Evolutionary conservation across 2,113 vertebrate species (phyloP), one percentile per base, ranked within the genome.

Genomic region (Chionodraco myersi): DNA sequence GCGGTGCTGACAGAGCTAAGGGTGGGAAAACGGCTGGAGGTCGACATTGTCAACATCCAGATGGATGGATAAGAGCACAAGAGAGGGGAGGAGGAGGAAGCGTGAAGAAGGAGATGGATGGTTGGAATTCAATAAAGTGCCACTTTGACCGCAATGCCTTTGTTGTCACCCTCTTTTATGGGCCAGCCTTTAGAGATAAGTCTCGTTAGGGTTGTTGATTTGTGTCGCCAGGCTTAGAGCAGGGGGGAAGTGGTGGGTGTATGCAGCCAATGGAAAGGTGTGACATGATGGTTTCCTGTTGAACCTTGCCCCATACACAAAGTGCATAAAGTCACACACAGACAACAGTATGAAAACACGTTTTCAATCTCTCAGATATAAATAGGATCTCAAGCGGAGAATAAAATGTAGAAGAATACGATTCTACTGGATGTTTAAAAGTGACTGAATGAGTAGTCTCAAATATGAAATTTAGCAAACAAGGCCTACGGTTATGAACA

Each of bases 261-360:
- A 41, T 10, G 10, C 6, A 15, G 12, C 68, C 64, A 47, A 88
- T 82, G 67, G 77, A 82, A 83, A 66, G 77, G 79, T 88, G 89
- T 81, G 64, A 84, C 74, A 69, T 49, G 54, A 92, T 56, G 67
- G 65, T 67, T 83, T 89, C 64, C 76, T 80, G 57, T 54, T 13
- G 10, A 52, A 30, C 21, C n/a, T 2, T 54, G 10, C 18, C 49
- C 36, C 49, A 53, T 16, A 13, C 36, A 21, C 41, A 60, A 34
- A 26, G 47, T 30, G 10, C 30, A 11, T 36, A 36, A 36, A 67
- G 16, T 53, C 30, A 41, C 30, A 30, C 30, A 10, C 14, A 30
- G 63, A 10, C 8, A 49, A 34, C 10, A 13, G 14, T 10, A 3
- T 23, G 44, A 48, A 64, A 11, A 10, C 21, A 61, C 51, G 44